A percentile compares a stretch with the other conserved stretches of the same genome.
phyloP scores from a whole-genome alignment of 2,797 vertebrate genomes.

The Liasis olivaceus region DNA sequence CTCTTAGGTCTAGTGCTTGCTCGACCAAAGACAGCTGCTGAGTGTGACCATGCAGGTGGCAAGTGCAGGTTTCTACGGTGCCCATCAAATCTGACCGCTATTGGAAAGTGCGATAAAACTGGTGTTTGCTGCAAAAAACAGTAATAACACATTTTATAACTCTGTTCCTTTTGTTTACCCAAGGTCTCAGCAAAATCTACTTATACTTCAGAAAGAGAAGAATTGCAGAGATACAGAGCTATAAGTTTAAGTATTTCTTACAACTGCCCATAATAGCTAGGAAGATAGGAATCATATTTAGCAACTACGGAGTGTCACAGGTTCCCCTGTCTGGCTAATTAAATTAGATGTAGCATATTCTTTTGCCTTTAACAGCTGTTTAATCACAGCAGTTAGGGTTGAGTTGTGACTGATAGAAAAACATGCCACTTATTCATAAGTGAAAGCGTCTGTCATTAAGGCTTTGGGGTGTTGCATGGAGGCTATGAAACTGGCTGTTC shows the following conservation, averaged over 20 bases:
- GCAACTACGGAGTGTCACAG: not conserved
- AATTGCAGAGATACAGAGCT: not conserved
- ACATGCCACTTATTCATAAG: not conserved
- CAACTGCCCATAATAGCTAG: not conserved
- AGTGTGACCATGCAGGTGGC: not conserved
- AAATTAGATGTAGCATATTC: not conserved
- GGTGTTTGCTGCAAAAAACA: not conserved
- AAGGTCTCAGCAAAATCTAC: not conserved
- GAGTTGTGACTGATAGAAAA: not conserved
- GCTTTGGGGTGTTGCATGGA: not conserved
- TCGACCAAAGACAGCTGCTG: not conserved
- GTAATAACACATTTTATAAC: not conserved
- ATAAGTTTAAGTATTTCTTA: not conserved
- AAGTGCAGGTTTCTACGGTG: not conserved
- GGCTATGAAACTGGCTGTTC: not conserved
- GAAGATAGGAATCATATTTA: not conserved
- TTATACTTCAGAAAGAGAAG: not conserved
- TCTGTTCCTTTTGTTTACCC: not conserved
- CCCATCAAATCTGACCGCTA: not conserved
- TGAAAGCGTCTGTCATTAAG: not conserved
- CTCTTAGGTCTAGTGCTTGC: not conserved
- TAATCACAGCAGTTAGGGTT: not conserved
- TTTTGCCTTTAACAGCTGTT: not conserved
- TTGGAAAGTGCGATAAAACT: not conserved
- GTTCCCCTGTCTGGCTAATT: not conserved